Percentiles rank a stretch among this genome's conserved stretches.
phyloP scores from a whole-genome alignment of 2,113 vertebrate species.

The Arenaria interpres region DNA sequence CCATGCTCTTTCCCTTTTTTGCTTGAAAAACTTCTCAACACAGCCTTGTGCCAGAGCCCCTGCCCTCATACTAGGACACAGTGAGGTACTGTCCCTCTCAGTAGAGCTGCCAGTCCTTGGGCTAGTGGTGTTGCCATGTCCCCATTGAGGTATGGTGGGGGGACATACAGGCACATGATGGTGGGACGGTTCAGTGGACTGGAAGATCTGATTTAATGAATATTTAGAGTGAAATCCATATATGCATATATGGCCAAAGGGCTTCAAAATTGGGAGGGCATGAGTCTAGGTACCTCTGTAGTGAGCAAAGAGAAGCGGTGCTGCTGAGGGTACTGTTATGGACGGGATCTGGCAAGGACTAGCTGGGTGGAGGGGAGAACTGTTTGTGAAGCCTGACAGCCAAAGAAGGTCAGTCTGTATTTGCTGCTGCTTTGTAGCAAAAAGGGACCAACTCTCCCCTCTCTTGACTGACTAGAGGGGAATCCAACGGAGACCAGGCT shows the following conservation, averaged over 20 bases:
- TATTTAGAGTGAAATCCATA: background rate
- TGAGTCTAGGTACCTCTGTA: background rate
- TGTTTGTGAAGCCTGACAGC: background rate
- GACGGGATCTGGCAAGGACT: background rate
- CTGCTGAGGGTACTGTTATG: background rate
- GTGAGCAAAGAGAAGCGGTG: background rate
- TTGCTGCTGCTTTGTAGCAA: background rate
- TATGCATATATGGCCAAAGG: background rate
- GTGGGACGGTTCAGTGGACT: background rate
- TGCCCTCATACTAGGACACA: background rate
- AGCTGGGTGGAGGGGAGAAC: background rate
- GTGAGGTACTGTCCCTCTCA: background rate
- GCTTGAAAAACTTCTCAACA: background rate
- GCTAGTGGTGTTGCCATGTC: background rate
- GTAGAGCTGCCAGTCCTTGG: background rate
- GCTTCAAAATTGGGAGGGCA: background rate
- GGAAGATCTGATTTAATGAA: background rate
- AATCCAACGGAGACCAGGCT: background rate
- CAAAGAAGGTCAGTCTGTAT: background rate
- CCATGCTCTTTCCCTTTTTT: background rate
- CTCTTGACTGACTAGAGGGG: background rate
- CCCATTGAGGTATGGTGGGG: background rate
- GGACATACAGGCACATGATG: rapidly evolving
- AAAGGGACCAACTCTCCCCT: background rate
- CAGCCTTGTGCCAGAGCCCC: background rate